Conservation (phyloP, 1,140 invertebrate genomes). For the Portunus trituberculatus region DNA sequence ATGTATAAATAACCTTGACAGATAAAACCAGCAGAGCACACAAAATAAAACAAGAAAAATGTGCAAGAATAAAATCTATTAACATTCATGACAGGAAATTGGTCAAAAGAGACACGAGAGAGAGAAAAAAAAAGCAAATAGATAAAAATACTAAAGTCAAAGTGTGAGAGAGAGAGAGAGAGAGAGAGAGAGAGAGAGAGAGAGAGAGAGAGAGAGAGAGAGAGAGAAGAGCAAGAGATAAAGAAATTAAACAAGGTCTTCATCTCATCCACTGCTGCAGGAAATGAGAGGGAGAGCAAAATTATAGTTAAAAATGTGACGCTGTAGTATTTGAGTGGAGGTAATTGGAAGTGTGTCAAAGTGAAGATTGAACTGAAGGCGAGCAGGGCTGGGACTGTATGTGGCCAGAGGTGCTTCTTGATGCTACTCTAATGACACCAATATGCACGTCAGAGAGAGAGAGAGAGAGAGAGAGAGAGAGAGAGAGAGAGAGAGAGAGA, state of each 20-base stretch:
- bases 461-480: no score
- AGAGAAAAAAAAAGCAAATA: background rate
- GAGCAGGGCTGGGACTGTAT: background rate
- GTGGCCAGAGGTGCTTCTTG: no score
- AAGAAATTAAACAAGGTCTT: background rate
- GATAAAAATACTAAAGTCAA: background rate
- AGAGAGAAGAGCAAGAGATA: background rate
- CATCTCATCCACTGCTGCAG: no score
- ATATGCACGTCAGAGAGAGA: no score
- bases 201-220: background rate
- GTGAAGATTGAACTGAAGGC: background rate
- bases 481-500: no score
- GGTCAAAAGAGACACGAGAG: no score
- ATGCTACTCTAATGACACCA: no score
- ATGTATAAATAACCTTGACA: no score
- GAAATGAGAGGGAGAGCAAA: no score
- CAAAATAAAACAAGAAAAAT: slow-evolving; percentile 5
- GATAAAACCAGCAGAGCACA: background rate
- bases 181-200: background rate
- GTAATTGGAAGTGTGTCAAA: background rate
- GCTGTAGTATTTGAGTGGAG: background rate
- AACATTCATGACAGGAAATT: no score
- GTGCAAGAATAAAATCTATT: no score
- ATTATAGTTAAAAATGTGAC: background rate
- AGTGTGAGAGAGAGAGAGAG: background rate